Conservation (phyloP, 2,797 vertebrate species). For the Spatula clypeata region DNA sequence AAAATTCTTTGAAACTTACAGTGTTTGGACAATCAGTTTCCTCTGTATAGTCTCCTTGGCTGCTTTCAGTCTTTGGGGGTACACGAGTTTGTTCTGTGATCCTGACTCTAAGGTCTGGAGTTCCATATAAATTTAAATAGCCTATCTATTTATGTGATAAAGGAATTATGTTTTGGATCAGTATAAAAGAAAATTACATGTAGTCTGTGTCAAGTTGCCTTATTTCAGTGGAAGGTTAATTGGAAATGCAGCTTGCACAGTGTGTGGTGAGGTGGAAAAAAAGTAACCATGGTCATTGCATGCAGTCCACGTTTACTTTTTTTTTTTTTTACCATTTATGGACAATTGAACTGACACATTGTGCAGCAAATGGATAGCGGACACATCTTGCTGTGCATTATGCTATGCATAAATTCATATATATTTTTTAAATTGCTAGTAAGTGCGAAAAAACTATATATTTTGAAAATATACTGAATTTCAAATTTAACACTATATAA, state of each 20-base stretch:
- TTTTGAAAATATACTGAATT: background rate
- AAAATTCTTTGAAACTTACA: background rate
- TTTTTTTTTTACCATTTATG: constrained; percentile 47
- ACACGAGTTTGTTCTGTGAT: background rate
- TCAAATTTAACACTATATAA: background rate
- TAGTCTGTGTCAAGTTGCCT: background rate
- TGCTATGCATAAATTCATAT: background rate
- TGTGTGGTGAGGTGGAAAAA: constrained; percentile 42
- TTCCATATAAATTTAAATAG: background rate
- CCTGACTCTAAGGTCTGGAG: background rate
- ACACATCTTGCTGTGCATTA: background rate
- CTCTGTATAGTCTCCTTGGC: background rate
- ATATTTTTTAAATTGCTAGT: background rate
- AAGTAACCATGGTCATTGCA: constrained; percentile 23
- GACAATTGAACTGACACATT: constrained; percentile 26
- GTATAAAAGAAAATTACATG: background rate
- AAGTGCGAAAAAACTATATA: background rate
- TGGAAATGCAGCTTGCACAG: constrained; percentile 16
- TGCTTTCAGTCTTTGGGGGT: background rate
- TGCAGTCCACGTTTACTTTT: constrained; percentile 6
- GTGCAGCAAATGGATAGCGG: constrained; percentile 19
- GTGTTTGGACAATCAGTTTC: background rate
- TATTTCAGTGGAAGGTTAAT: background rate
- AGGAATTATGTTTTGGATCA: background rate
- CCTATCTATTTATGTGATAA: background rate